Evolutionary conservation across 2,797 vertebrate genomes (phyloP).

Genomic region (Anguilla pacifica): DNA sequence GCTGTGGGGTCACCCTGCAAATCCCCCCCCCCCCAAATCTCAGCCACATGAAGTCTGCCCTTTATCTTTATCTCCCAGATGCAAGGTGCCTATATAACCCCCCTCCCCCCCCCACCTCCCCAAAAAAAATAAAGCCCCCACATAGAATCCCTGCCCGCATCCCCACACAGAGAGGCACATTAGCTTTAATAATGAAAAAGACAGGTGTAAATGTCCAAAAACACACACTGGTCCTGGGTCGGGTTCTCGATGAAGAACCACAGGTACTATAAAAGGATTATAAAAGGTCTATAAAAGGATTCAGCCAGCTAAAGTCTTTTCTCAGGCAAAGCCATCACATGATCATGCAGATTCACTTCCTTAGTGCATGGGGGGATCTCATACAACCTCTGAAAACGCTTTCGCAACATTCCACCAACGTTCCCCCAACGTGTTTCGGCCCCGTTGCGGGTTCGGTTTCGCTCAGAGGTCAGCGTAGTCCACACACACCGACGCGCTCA

Average conservation of each 20-base stretch:
- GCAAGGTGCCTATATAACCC: background rate
- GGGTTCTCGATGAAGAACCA: background rate
- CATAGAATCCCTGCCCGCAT: background rate
- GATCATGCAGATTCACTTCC: background rate
- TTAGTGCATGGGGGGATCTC: background rate
- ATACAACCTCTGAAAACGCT: background rate
- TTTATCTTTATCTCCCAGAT: conserved; percentile 11
- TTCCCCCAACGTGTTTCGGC: background rate
- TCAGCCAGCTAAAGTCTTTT: background rate
- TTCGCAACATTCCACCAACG: background rate
- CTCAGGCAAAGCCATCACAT: background rate
- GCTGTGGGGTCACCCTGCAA: background rate
- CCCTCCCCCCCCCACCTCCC: background rate
- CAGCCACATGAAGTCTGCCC: conserved; percentile 17
- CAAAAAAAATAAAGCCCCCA: background rate
- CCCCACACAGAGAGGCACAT: background rate
- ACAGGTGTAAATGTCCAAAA: background rate
- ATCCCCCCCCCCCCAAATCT: background rate
- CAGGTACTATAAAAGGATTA: background rate
- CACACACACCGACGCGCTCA: background rate
- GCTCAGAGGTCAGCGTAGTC: background rate
- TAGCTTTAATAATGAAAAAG: background rate
- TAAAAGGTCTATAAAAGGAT: too few species aligned
- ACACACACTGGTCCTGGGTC: background rate
- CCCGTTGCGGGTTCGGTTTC: background rate